Evolutionary conservation across 2,888 invertebrate species (phyloP).

Genomic region (Matsumyia berberina): DNA sequence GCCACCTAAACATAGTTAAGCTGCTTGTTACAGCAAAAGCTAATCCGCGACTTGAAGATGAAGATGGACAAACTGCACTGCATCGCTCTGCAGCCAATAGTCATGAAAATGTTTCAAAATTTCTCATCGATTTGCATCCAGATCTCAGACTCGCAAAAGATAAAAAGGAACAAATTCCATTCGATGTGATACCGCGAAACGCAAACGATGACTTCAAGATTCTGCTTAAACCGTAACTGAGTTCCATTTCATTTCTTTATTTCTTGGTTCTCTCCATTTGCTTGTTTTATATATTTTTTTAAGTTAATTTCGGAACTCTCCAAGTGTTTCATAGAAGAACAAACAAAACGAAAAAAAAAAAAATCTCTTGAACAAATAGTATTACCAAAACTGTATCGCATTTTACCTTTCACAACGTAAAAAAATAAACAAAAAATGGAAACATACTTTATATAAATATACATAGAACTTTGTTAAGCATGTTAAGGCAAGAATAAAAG

Average conservation of each 20-base stretch:
- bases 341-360: conserved; percentile 10
- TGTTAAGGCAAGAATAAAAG: conserved; percentile 62
- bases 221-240: conserved; percentile 81
- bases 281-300: conserved; percentile 18
- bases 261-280: conserved; percentile 32
- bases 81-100: conserved; percentile 89
- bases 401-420: conserved; percentile 43
- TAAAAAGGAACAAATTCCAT: conserved; percentile 84
- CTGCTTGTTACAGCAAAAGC: conserved; percentile 88
- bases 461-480: conserved; percentile 69
- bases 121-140: conserved; percentile 80
- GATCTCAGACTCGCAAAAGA: conserved; percentile 83
- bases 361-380: conserved; percentile 59
- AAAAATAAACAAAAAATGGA: conserved; percentile 15
- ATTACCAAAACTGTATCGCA: conserved; percentile 63
- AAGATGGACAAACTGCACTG: conserved; percentile 92
- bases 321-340: conserved; percentile 20
- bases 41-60: conserved; percentile 87
- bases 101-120: conserved; percentile 83
- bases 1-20: conserved; percentile 88
- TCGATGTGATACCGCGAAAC: conserved; percentile 83
- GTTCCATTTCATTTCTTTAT: conserved; percentile 7
- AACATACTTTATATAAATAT: conserved; percentile 58
- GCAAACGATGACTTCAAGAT: conserved; percentile 83
- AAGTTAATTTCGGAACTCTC: conserved; percentile 30